phyloP scores from a whole-genome alignment of 2,797 vertebrate species.

The Varecia variegata region DNA sequence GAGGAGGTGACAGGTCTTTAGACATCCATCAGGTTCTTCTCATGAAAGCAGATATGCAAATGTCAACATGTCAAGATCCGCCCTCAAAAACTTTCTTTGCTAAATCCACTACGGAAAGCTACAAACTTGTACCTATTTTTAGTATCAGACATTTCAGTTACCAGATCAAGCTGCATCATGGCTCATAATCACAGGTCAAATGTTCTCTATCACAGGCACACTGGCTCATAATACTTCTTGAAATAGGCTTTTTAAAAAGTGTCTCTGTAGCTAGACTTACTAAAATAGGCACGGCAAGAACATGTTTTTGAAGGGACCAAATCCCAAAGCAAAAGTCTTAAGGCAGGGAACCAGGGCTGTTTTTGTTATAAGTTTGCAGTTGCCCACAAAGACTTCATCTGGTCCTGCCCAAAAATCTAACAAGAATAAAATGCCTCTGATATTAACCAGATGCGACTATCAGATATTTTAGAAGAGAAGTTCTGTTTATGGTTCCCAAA shows the following conservation, averaged over 20 bases:
- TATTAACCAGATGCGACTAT: constrained; percentile 16
- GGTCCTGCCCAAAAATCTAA: constrained; percentile 1
- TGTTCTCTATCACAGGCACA: neutral
- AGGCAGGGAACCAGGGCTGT: neutral
- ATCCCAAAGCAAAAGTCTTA: constrained; percentile 17
- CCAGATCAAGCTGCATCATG: neutral
- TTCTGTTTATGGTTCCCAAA: neutral
- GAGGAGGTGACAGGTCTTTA: neutral
- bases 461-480: constrained; percentile 9
- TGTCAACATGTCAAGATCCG: neutral
- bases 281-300: neutral
- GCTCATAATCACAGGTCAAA: neutral
- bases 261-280: neutral
- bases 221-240: neutral
- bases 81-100: neutral
- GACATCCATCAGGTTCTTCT: neutral
- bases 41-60: constrained; percentile 33
- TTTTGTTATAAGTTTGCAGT: neutral
- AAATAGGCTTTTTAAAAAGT: neutral
- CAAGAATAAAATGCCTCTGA: constrained; percentile 19
- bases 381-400: neutral
- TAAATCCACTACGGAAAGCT: constrained; percentile 31
- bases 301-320: neutral
- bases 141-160: constrained; percentile 48
- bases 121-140: neutral